Percentiles rank a stretch among this genome's conserved stretches.
Conservation (phyloP, 2,113 vertebrate genomes). For the Poecilia latipinna region DNA sequence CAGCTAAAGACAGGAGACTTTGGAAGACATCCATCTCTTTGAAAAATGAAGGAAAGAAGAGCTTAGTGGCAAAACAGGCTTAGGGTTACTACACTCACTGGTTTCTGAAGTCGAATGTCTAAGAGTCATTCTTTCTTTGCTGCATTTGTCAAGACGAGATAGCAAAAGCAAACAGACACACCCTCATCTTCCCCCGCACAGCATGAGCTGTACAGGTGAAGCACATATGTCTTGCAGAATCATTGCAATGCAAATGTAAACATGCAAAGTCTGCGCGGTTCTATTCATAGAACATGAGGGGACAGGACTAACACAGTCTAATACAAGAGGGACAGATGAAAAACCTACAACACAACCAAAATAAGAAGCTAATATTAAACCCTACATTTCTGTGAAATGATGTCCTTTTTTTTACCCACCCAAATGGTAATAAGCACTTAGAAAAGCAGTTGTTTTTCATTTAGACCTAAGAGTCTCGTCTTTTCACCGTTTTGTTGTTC, state of each 20-base stretch:
- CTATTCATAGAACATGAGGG: not conserved
- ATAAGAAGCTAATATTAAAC: not conserved
- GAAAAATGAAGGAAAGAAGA: not conserved
- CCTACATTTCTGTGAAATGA: not conserved
- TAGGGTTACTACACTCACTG: not conserved
- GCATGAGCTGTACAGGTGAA: constrained; percentile 5
- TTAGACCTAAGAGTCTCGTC: not conserved
- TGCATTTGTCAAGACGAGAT: not conserved
- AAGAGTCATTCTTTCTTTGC: not conserved
- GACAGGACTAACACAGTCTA: too few relatives aligned
- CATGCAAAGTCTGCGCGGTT: not conserved
- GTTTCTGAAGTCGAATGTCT: not conserved
- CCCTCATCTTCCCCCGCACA: not conserved
- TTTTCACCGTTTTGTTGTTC: not conserved
- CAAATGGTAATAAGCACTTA: not conserved
- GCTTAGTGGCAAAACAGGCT: constrained; percentile 11
- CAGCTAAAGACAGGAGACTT: not conserved
- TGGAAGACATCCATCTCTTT: not conserved
- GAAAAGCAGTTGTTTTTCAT: not conserved
- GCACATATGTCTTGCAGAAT: not conserved
- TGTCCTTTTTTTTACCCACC: not conserved
- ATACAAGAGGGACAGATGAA: not conserved
- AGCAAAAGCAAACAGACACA: constrained; percentile 19
- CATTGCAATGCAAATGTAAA: constrained; percentile 24
- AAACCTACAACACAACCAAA: not conserved